phyloP scores from a whole-genome alignment of 2,888 invertebrate genomes.

The Drosophila pseudotalamancana region DNA sequence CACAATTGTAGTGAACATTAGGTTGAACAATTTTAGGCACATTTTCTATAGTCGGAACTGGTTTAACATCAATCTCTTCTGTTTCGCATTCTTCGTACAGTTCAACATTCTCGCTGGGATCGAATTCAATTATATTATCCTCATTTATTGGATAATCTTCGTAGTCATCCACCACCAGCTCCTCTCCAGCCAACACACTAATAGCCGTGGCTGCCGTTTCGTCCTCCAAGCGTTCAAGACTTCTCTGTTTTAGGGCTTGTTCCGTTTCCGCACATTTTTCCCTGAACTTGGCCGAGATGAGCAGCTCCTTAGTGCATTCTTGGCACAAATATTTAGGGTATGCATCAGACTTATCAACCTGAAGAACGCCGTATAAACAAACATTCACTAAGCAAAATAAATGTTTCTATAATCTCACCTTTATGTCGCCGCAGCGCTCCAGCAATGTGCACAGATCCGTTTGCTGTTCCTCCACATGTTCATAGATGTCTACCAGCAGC shows the following conservation, averaged over 20 bases:
- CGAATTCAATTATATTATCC: slow-evolving; percentile 45
- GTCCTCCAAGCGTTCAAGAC: neutral
- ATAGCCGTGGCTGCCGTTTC: neutral
- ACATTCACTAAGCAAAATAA: neutral
- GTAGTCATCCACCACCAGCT: neutral
- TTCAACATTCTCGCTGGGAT: slow-evolving; percentile 38
- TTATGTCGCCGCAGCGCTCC: slow-evolving; percentile 73
- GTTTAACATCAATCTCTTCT: neutral
- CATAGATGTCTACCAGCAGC: slow-evolving; percentile 79
- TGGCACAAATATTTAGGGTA: slow-evolving; percentile 81
- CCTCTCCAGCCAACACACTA: neutral
- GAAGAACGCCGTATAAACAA: neutral
- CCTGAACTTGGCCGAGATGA: slow-evolving; percentile 80
- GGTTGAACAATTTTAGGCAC: neutral
- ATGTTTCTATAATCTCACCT: slow-evolving; percentile 40
- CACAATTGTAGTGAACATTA: slow-evolving; percentile 54
- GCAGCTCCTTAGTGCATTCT: slow-evolving; percentile 80
- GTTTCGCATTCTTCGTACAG: slow-evolving; percentile 28
- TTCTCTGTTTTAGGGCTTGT: slow-evolving; percentile 42
- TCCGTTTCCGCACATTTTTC: slow-evolving; percentile 78
- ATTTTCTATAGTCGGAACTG: neutral
- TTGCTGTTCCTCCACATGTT: slow-evolving; percentile 78
- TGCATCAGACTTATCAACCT: slow-evolving; percentile 72
- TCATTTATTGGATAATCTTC: neutral
- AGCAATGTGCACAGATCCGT: slow-evolving; percentile 73